A percentile compares a stretch with the other conserved stretches of the same genome.
Conservation (phyloP, 2,113 vertebrate genomes). For the Bos indicus region DNA sequence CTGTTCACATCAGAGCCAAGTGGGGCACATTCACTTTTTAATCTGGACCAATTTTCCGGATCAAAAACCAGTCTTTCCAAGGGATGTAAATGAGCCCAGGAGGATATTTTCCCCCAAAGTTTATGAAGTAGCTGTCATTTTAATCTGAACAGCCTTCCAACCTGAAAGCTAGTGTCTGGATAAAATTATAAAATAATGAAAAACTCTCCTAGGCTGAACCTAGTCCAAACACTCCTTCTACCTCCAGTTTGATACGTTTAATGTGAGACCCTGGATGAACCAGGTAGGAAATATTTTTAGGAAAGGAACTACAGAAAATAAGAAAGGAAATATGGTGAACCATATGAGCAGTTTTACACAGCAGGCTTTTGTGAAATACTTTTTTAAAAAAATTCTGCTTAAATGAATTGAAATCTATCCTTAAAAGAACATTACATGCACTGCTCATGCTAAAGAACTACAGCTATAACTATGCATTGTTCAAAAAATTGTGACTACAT, state of each 20-base stretch:
- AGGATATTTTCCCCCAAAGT: constrained; percentile 56
- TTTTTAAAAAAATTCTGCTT: neutral
- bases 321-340: neutral
- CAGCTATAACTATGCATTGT: neutral
- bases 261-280: neutral
- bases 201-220: neutral
- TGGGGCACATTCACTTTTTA: constrained; percentile 55
- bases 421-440: neutral
- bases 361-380: neutral
- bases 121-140: constrained; percentile 66
- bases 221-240: constrained; percentile 12
- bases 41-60: constrained; percentile 74
- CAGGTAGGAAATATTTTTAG: neutral
- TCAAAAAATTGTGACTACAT: neutral
- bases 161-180: constrained; percentile 46
- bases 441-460: neutral
- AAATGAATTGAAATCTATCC: neutral
- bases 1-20: constrained; percentile 57
- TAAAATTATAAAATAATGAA: constrained; percentile 60
- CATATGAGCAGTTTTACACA: neutral
- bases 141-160: constrained; percentile 43
- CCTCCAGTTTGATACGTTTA: constrained; percentile 5
- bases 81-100: constrained; percentile 62
- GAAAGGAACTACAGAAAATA: neutral
- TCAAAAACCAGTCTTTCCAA: constrained; percentile 70